A percentile compares a stretch with the other conserved stretches of the same genome.
phyloP scores from a whole-genome alignment of 2,888 invertebrate species.

The Frankliniella fusca region DNA sequence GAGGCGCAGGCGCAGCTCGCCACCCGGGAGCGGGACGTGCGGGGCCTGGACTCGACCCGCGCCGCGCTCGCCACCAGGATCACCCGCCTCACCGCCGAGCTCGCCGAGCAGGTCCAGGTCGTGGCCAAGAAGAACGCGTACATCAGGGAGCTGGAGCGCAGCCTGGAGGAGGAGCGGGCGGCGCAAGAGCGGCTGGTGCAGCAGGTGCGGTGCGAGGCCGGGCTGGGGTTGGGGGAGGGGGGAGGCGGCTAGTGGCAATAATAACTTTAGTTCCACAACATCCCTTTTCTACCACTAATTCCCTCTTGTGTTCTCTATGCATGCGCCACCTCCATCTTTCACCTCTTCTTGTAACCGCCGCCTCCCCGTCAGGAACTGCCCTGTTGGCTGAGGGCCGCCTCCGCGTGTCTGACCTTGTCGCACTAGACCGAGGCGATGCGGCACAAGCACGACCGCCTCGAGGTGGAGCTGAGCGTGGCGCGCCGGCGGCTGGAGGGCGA shows the following conservation, averaged over 20 bases:
- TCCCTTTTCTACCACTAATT: too few species aligned
- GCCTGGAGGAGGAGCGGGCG: neutral
- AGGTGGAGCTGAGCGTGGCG: neutral
- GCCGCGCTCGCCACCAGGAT: neutral
- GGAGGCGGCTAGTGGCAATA: too few species aligned
- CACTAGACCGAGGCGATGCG: too few species aligned
- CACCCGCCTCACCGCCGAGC: neutral
- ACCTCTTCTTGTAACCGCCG: too few species aligned
- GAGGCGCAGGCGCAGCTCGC: neutral
- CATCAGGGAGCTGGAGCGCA: slow-evolving; percentile 9
- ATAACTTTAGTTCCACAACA: too few species aligned
- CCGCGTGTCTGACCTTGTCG: too few species aligned
- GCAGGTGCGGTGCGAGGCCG: neutral
- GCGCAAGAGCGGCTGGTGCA: neutral
- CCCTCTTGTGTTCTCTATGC: too few species aligned
- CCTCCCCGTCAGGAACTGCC: too few species aligned
- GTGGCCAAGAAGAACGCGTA: slow-evolving; percentile 14
- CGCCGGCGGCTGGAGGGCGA: neutral
- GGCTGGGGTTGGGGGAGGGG: too few species aligned
- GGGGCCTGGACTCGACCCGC: neutral
- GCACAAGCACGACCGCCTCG: neutral
- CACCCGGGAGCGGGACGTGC: neutral
- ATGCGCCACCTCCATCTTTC: too few species aligned
- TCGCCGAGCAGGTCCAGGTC: neutral
- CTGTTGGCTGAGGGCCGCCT: too few species aligned